phyloP scores from a whole-genome alignment of 2,888 invertebrate species.

The Leucophenga montana region DNA sequence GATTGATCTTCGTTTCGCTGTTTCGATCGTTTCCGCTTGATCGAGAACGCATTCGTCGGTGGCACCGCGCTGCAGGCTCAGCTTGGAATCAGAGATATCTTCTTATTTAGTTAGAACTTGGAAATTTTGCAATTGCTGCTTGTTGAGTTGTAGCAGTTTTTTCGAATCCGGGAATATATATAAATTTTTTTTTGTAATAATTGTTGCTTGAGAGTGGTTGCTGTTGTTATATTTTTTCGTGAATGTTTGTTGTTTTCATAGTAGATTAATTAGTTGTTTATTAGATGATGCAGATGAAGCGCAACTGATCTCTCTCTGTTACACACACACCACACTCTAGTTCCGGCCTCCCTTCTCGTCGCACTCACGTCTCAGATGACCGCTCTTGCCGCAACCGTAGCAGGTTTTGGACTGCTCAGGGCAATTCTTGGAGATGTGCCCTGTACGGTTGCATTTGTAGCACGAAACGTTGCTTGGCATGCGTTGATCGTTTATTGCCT shows the following conservation, averaged over 20 bases:
- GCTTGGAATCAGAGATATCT: conserved; percentile 65
- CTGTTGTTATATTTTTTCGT: conserved; percentile 49
- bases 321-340: conserved; percentile 55
- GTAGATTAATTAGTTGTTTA: conserved; percentile 54
- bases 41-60: conserved; percentile 14
- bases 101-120: conserved; percentile 31
- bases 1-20: conserved; percentile 35
- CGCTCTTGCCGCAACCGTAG: conserved; percentile 93
- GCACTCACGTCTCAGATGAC: conserved; percentile 93
- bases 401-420: conserved; percentile 89
- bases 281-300: conserved; percentile 39
- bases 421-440: conserved; percentile 91
- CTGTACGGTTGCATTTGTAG: conserved; percentile 96
- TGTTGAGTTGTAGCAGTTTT: conserved; percentile 42
- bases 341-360: conserved; percentile 79
- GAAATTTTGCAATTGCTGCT: conserved; percentile 32
- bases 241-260: conserved; percentile 52
- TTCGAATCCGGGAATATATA: conserved; percentile 38
- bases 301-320: conserved; percentile 26
- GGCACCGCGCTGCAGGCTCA: conserved; percentile 57
- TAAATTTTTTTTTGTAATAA: conserved; percentile 29
- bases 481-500: conserved; percentile 74
- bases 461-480: conserved; percentile 78
- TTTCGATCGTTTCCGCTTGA: conserved; percentile 33
- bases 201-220: conserved; percentile 42